A percentile compares a stretch with the other conserved stretches of the same genome.
Conservation (phyloP, 53 echinoderm and acorn worm genomes). For the Echinometra lucunter region DNA sequence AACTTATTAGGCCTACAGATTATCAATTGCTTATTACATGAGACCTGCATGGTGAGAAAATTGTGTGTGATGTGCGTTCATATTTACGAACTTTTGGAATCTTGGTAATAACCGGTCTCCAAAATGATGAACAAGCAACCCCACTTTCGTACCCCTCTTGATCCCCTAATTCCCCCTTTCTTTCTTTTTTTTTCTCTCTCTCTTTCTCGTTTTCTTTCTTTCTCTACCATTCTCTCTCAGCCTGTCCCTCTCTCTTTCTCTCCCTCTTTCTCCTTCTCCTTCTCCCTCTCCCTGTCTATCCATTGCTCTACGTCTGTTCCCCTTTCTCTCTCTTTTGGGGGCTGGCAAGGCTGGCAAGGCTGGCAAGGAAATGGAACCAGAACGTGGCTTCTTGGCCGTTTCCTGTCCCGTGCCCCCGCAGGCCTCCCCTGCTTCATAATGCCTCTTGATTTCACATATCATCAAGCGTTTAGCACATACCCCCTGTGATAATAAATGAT, state of each 20-base stretch:
- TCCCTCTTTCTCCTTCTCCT: not conserved
- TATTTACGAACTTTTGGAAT: not conserved
- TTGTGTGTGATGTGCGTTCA: too few relatives aligned
- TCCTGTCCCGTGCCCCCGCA: constrained; percentile 36
- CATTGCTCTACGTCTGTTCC: too few relatives aligned
- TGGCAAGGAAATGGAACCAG: constrained; percentile 54
- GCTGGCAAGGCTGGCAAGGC: not conserved
- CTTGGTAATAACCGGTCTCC: too few relatives aligned
- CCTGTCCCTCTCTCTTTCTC: not conserved
- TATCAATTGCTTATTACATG: not conserved
- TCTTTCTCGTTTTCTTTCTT: not conserved
- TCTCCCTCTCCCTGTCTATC: not conserved
- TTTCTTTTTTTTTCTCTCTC: not conserved
- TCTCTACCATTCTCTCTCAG: not conserved
- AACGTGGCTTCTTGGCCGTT: not conserved
- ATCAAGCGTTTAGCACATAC: constrained; percentile 62
- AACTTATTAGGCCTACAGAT: not conserved
- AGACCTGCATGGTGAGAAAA: too few relatives aligned
- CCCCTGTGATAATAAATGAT: constrained; percentile 66
- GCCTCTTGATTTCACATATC: constrained; percentile 56
- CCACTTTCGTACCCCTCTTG: too few relatives aligned
- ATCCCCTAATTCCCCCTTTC: not conserved
- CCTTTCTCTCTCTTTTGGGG: not conserved
- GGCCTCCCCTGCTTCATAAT: constrained; percentile 10
- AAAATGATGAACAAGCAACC: too few relatives aligned